A percentile compares a stretch with the other conserved stretches of the same genome.
Evolutionary conservation across 2,797 vertebrate species (phyloP).

Genomic region (Neoniphon sammara): DNA sequence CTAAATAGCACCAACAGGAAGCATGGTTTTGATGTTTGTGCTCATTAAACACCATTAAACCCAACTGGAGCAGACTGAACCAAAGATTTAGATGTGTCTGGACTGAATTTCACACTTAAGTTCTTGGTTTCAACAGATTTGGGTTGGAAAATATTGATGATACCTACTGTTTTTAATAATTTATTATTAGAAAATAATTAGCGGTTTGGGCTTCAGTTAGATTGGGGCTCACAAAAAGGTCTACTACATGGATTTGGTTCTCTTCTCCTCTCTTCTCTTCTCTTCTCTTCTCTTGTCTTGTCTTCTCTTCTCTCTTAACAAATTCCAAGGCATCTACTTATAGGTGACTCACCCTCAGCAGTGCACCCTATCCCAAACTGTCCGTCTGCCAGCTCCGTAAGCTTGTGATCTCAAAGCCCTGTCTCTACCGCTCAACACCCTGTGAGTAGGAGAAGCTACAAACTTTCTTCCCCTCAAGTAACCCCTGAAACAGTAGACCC

Average conservation of each 20-base stretch:
- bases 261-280: slow-evolving; percentile 27
- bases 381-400: slow-evolving; percentile 47
- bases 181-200: too few species aligned
- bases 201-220: too few species aligned
- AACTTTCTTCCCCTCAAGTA: slow-evolving; percentile 16
- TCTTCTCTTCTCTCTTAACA: slow-evolving; percentile 13
- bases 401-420: slow-evolving; percentile 60
- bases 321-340: slow-evolving; percentile 25
- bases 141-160: too few species aligned
- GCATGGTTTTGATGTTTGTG: too few species aligned
- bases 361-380: slow-evolving; percentile 44
- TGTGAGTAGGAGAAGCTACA: slow-evolving; percentile 40
- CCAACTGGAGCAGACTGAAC: too few species aligned
- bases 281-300: slow-evolving; percentile 24
- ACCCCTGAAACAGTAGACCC: slow-evolving; percentile 11
- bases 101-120: too few species aligned
- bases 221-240: too few species aligned
- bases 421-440: slow-evolving; percentile 34
- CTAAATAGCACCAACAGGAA: too few species aligned
- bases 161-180: too few species aligned
- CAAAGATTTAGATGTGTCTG: too few species aligned
- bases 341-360: slow-evolving; percentile 57
- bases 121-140: too few species aligned
- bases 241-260: neutral
- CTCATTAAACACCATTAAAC: too few species aligned